Percentiles rank a stretch among this genome's conserved stretches.
Evolutionary conservation across 2,888 invertebrate species (phyloP).

Genomic region (Euplagia quadripunctaria): DNA sequence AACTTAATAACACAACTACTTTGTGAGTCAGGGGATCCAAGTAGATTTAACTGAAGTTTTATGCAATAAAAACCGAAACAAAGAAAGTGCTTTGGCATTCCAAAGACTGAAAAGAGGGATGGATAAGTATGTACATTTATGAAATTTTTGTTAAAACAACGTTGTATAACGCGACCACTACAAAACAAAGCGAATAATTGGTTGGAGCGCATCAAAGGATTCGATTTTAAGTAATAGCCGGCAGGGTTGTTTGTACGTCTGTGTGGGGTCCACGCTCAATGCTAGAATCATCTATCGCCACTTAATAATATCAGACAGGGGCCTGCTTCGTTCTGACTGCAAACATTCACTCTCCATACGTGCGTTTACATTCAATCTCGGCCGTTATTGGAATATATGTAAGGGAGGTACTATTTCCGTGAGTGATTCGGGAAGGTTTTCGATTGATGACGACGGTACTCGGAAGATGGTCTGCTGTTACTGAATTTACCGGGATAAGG

Average conservation of each 20-base stretch:
- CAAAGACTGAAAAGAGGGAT: no score
- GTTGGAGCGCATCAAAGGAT: not conserved
- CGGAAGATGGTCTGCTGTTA: not conserved
- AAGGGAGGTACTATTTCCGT: not conserved
- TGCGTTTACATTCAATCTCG: slow-evolving; percentile 52
- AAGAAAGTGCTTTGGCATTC: no score
- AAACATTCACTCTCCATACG: slow-evolving; percentile 39
- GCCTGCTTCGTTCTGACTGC: slow-evolving; percentile 24
- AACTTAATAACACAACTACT: no score
- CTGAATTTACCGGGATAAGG: not conserved
- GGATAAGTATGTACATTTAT: no score
- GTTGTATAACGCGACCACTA: not conserved
- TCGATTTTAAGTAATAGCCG: slow-evolving; percentile 11
- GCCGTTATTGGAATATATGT: slow-evolving; percentile 49
- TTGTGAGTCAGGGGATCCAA: no score
- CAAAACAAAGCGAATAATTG: slow-evolving; percentile 5
- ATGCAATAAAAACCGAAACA: no score
- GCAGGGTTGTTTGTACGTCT: slow-evolving; percentile 4
- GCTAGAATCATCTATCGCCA: slow-evolving; percentile 18
- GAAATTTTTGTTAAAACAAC: no score
- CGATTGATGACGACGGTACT: not conserved
- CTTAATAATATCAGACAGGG: slow-evolving; percentile 37
- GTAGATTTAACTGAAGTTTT: no score
- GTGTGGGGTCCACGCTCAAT: not conserved
- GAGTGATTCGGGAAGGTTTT: not conserved